Conservation (phyloP, 1,140 invertebrate species). For the Drosophila cardini region DNA sequence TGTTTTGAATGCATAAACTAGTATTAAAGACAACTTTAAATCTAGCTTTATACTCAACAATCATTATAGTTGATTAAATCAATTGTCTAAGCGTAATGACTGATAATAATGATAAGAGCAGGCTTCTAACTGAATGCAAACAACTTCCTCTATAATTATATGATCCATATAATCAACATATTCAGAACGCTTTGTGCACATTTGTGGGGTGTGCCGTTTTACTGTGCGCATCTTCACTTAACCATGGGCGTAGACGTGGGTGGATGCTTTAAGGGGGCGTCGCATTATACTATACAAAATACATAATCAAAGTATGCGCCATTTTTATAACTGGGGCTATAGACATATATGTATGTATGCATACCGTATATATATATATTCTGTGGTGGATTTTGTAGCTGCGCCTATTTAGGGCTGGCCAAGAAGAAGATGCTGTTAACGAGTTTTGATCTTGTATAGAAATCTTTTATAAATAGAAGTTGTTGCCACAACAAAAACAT, state of each 20-base stretch:
- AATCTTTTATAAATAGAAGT: constrained; percentile 56
- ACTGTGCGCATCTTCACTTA: constrained; percentile 14
- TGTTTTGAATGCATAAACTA: no score
- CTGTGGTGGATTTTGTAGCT: constrained; percentile 37
- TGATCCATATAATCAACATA: constrained; percentile 36
- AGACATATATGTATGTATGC: background rate
- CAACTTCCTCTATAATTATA: constrained; percentile 33
- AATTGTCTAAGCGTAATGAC: background rate
- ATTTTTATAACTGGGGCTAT: constrained; percentile 48
- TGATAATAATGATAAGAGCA: constrained; percentile 23
- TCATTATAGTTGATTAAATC: no score
- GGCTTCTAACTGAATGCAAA: background rate
- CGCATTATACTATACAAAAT: constrained; percentile 24
- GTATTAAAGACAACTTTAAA: no score
- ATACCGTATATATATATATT: no score
- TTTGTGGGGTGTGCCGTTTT: constrained; percentile 46
- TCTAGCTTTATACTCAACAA: no score
- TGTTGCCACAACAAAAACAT: constrained; percentile 33
- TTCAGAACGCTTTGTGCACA: constrained; percentile 17
- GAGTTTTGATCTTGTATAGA: constrained; percentile 67
- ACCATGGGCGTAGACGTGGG: constrained; percentile 39
- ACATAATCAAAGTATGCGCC: constrained; percentile 46
- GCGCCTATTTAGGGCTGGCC: constrained; percentile 21
- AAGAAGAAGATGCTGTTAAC: constrained; percentile 54
- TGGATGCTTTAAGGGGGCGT: constrained; percentile 18